Evolutionary conservation across 1,140 invertebrate species (phyloP), one percentile per base, ranked within the genome.

Genomic region (Dermatophagoides farinae): DNA sequence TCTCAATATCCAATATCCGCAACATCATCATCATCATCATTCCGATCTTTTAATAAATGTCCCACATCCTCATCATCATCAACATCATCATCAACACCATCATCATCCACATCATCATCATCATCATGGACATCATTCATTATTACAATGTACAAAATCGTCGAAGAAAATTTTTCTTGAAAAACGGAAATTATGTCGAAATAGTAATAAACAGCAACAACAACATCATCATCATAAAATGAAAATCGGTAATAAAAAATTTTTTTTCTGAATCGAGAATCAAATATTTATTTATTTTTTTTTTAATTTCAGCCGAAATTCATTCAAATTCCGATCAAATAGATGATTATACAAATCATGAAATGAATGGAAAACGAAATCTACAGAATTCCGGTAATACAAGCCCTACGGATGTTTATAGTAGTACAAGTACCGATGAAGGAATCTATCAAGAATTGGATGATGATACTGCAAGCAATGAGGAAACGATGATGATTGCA

Each of bases 361-460:
- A 18, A 8, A 49, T 11, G 9, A 18, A 11, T 8, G 25, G 20
- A 49, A 18, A 25, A 51, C 20, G 18, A 8, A n/a, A 39, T 43
- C 12, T 38, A 8, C 46, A 20, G 6, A 53, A 58, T 52, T 39
- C 53, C n/a, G 39, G n/a, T n/a, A 25, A 38, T 40, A 22, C 44
- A 6, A 49, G 57, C 0, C 63, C 64, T 9, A 54, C 62, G 1
- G 65, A 67, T 39, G 64, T 61, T 12, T 61, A 61, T 61, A 65
- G 64, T 41, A 67, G 65, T 41, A 62, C 63, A 23, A 64, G 65
- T 47, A 67, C 65, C 14, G 66, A 67, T 50, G 65, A 67, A 53
- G 65, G 65, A 25, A 66, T 67, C 40, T 67, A 66, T 57, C 66
- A 67, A 52, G 66, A 66, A 43, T 64, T 61, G 20, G 65, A 65